Percentiles rank a stretch among this genome's conserved stretches.
Conservation (phyloP, 2,888 invertebrate species). For the Furcula furcula region DNA sequence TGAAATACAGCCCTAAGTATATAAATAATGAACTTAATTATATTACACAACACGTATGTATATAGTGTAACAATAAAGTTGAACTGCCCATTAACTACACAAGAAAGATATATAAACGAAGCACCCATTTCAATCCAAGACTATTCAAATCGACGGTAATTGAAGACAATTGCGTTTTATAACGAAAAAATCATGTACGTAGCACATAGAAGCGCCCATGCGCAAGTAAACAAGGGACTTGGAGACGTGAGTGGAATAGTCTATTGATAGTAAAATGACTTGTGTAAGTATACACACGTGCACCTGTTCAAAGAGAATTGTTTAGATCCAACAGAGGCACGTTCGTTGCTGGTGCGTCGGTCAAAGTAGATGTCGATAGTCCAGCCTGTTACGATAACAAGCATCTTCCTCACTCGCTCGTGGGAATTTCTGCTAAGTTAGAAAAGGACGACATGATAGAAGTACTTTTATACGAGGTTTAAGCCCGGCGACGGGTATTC, state of each 20-base stretch:
- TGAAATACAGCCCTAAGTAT: too few relatives aligned
- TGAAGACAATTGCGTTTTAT: background rate
- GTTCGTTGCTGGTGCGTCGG: conserved; percentile 30
- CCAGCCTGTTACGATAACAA: too few relatives aligned
- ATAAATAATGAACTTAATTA: too few relatives aligned
- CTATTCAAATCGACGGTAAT: background rate
- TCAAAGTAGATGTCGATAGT: too few relatives aligned
- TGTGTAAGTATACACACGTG: conserved; percentile 60
- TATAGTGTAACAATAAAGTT: too few relatives aligned
- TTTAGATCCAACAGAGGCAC: conserved; percentile 46
- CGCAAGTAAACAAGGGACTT: conserved; percentile 34
- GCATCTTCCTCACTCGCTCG: conserved; percentile 13
- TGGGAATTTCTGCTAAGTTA: conserved; percentile 3
- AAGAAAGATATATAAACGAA: conserved; percentile 1
- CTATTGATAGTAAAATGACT: conserved; percentile 59
- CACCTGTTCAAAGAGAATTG: conserved; percentile 73
- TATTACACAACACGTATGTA: too few relatives aligned
- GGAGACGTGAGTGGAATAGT: conserved; percentile 48
- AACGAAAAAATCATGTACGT: background rate
- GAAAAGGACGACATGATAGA: conserved; percentile 8
- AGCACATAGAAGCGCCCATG: conserved; percentile 1
- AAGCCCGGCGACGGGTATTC: conserved; percentile 18
- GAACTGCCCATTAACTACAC: too few relatives aligned
- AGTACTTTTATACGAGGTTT: conserved; percentile 12
- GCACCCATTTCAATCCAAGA: conserved; percentile 5